Evolutionary conservation across 1,140 invertebrate genomes (phyloP), one percentile per base, ranked within the genome.

Genomic region (Drosophila fuyamai): DNA sequence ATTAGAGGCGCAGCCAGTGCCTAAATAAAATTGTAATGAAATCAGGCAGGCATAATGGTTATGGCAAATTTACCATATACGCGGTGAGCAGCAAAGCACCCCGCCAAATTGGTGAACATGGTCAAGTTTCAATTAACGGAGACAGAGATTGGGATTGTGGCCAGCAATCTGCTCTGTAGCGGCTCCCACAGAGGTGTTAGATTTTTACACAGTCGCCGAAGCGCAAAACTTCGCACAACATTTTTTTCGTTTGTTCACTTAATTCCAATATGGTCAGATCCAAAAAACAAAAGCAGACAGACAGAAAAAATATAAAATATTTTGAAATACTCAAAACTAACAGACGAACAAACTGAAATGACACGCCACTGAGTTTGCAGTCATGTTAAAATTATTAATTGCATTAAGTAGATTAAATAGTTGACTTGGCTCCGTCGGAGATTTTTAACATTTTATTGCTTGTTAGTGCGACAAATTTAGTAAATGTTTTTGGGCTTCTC

Each of bases 301-400:
- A 32, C 18, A 5, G 27, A 23, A 46, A 36, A 50, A 56, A 68
- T 70, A 70, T 70, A 16, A 48, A 57, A 57, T 36, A 56, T 75
- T 81, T 81, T 82, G 66, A 72, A 86, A 79, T 67, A 72, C 74
- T 60, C 56, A 76, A 67, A 59, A 63, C 18, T 40, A 66, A 50
- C 10, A 32, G n/a, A 60, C 57, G 43, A 59, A 81, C 44, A 73
- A 50, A 57, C 48, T 63, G 55, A 66, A 70, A 76, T 77, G 71
- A 82, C 72, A 90, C 65, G 79, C 75, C 63, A 67, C 53, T 61
- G 51, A 84, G 75, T 84, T 70, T 59, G 83, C 71, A 91, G 88
- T 91, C 88, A 91, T 91, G 88, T 91, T 88, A 91, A 91, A 91
- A 91, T 91, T 91, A 80, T 91, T 91, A 91, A 91, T 91, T 91